Base-by-base conservation (phyloP, 1,140 invertebrate genomes). In the Listronotus oregonensis region DNA sequence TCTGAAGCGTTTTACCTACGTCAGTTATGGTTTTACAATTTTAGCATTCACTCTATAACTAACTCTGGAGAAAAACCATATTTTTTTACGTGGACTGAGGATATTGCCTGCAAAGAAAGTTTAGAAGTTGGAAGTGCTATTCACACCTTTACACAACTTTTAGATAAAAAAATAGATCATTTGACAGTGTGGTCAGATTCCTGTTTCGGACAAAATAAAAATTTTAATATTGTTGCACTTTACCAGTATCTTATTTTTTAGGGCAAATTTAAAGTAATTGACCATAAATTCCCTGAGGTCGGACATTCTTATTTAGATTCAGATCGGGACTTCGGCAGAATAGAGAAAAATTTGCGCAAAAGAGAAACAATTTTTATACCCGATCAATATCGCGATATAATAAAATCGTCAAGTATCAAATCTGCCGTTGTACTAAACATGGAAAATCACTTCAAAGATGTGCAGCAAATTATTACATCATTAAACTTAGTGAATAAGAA, bases 1-100 rank as follows among this genome's bases (percentile, higher is more conserved):
- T 27, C 63, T n/a, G 71, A 73, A 49, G 67, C 70, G 11, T 74
- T 72, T 63, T 73, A 73, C 54, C 43, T 65, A 51, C 18, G 69
- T 11, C 73, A 75, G 42, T 54, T 74, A 34, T 73, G 66, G 64
- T 61, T 73, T 50, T 67, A 71, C 50, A 67, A 69, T 44, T 64
- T 70, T 37, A 49, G 65, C 3, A 59, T 70, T 27, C 70, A 72
- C 14, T 50, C 6, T n/a, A 60, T 64, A 8, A 57, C 40, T 12
- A 27, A n/a, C 39, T 37, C 10, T 9, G 47, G 15, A 44, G 2
- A 18, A 15, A 60, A 37, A 54, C n/a, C 61, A 18, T 49, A 11
- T 61, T 56, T 64, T 49, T 56, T 43, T 32, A 70, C 15, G 3
- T 71, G 69, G 69, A 68, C 69, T 4, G 60, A 70, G 49, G 61